phyloP scores from a whole-genome alignment of 2,113 vertebrate genomes.

The Ciconia boyciana region DNA sequence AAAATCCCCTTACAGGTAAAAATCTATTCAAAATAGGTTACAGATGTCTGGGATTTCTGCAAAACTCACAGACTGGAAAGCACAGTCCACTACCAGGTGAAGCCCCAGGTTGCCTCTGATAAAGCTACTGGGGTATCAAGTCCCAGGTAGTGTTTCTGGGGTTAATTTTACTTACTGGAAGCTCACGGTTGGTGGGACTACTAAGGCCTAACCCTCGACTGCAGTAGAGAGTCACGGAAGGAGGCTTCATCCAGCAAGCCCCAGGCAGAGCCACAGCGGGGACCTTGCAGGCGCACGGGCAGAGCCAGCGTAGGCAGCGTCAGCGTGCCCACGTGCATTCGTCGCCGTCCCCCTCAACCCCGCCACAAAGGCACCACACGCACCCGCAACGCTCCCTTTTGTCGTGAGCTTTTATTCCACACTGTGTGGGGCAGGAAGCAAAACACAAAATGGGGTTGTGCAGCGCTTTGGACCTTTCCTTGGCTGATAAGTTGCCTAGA shows the following conservation, averaged over 20 bases:
- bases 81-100: not conserved
- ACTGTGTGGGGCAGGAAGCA: constrained; percentile 8
- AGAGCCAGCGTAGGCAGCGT: not conserved
- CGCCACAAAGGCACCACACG: not conserved
- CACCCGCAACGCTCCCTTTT: not conserved
- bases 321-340: not conserved
- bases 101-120: not conserved
- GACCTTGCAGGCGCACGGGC: not conserved
- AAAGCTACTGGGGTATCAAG: not conserved
- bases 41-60: not conserved
- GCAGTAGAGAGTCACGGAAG: fast-evolving
- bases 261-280: not conserved
- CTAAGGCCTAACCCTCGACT: too few species aligned
- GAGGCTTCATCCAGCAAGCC: not conserved
- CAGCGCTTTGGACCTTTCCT: not conserved
- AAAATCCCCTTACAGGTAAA: not conserved
- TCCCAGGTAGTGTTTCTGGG: not conserved
- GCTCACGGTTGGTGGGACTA: not conserved
- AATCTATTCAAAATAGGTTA: not conserved
- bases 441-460: not conserved
- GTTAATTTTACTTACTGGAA: not conserved
- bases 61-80: not conserved
- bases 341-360: not conserved
- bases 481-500: not conserved
- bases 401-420: constrained; percentile 4